Conservation (phyloP, 2,113 vertebrate genomes). For the Gallinago undulata region DNA sequence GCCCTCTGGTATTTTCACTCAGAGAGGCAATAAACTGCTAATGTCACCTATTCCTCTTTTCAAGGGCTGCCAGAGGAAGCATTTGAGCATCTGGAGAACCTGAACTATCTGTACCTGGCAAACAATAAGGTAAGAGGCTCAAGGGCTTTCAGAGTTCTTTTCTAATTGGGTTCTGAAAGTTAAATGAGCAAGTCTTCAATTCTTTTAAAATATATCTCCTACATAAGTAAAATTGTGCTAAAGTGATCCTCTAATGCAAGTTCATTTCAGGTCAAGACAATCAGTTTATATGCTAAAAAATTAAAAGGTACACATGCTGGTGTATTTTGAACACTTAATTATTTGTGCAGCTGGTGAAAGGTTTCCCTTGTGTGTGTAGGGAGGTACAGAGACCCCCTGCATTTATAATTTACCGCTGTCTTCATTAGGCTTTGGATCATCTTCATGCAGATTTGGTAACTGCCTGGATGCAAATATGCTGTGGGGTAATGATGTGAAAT, state of each 20-base stretch:
- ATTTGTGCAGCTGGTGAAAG: neutral
- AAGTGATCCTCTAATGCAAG: neutral
- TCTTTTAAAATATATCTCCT: neutral
- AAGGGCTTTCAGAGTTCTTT: neutral
- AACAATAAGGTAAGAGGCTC: conserved; percentile 91
- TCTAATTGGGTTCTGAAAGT: neutral
- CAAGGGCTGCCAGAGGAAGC: conserved; percentile 91
- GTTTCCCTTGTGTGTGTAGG: neutral
- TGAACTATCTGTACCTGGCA: conserved; percentile 95
- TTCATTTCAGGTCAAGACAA: conserved; percentile 1
- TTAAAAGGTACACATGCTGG: neutral
- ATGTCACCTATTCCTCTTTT: conserved; percentile 63
- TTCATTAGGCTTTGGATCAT: neutral
- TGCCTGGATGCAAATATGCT: neutral
- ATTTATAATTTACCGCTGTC: neutral
- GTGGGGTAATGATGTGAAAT: neutral
- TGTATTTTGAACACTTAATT: neutral
- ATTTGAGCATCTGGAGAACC: conserved; percentile 89
- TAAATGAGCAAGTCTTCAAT: neutral
- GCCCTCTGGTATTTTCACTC: neutral
- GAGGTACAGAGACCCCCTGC: neutral
- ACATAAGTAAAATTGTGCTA: neutral
- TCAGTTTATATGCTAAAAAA: neutral
- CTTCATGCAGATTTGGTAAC: neutral
- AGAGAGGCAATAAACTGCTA: neutral